Evolutionary conservation across 2,113 vertebrate species (phyloP).

Genomic region (Tragulus kanchil): DNA sequence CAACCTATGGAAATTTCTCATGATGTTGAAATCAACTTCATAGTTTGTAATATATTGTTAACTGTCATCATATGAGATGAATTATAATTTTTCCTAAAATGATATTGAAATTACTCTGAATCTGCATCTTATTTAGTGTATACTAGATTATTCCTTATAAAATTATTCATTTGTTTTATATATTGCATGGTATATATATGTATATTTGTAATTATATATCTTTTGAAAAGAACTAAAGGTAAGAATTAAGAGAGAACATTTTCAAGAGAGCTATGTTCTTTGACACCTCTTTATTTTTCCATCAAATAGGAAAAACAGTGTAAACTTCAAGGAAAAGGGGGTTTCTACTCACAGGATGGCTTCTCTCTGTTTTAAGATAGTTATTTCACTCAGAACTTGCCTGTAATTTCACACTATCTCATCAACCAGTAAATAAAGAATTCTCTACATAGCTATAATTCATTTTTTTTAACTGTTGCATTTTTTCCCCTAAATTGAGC

Average conservation of each 20-base stretch:
- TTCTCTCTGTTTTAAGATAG: constrained; percentile 64
- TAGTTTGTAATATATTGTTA: neutral
- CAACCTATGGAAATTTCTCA: neutral
- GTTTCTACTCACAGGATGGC: neutral
- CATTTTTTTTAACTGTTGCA: neutral
- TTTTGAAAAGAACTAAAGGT: neutral
- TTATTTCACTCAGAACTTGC: constrained; percentile 51
- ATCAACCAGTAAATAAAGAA: constrained; percentile 71
- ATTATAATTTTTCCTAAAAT: constrained; percentile 6
- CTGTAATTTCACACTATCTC: constrained; percentile 41
- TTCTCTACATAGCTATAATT: constrained; percentile 43
- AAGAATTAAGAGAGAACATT: neutral
- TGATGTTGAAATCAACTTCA: neutral
- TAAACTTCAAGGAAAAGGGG: constrained; percentile 27
- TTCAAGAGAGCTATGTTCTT: neutral
- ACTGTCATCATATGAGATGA: neutral
- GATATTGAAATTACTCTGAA: neutral
- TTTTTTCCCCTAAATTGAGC: constrained; percentile 31
- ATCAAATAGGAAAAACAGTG: neutral
- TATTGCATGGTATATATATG: neutral
- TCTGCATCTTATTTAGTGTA: neutral
- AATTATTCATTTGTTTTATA: neutral
- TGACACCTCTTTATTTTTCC: neutral
- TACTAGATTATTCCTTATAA: neutral
- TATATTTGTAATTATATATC: neutral